phyloP scores from a whole-genome alignment of 2,888 invertebrate species.

The Caenorhabditis panamensis region DNA sequence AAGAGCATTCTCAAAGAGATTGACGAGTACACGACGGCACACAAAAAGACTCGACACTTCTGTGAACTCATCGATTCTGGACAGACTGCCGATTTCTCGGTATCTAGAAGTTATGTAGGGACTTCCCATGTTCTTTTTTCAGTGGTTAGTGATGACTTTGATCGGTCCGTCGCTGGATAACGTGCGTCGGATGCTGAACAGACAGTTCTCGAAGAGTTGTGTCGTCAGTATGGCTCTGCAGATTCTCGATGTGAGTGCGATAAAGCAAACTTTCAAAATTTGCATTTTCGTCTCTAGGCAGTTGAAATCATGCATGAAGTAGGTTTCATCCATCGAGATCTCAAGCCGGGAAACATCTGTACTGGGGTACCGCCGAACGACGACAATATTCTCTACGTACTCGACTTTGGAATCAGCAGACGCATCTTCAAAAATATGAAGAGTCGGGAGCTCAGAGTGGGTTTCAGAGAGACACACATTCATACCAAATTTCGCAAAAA shows the following conservation, averaged over 20 bases:
- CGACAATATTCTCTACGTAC: slow-evolving; percentile 64
- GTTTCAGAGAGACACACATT: not conserved
- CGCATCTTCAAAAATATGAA: slow-evolving; percentile 36
- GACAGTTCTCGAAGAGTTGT: slow-evolving; percentile 37
- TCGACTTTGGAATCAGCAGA: slow-evolving; percentile 74
- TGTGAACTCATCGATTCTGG: slow-evolving; percentile 52
- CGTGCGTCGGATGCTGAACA: slow-evolving; percentile 43
- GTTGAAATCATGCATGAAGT: slow-evolving; percentile 53
- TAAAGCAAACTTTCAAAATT: not conserved
- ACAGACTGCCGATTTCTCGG: slow-evolving; percentile 27
- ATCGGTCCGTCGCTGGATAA: slow-evolving; percentile 58
- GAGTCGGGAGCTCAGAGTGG: slow-evolving; percentile 28
- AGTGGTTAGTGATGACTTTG: slow-evolving; percentile 61
- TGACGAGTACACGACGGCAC: slow-evolving; percentile 17
- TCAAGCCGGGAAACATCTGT: slow-evolving; percentile 69
- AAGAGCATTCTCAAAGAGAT: slow-evolving; percentile 46
- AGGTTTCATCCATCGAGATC: slow-evolving; percentile 60
- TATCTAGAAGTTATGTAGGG: too few relatives aligned
- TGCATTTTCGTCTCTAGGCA: too few relatives aligned
- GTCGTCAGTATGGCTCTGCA: slow-evolving; percentile 54
- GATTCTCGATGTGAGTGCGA: slow-evolving; percentile 43
- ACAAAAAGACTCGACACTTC: slow-evolving; percentile 38
- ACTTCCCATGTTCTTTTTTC: too few relatives aligned
- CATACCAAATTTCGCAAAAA: slow-evolving; percentile 74
- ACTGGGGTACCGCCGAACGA: slow-evolving; percentile 61